A percentile compares a stretch with the other conserved stretches of the same genome.
Conservation (phyloP, 92 coral and sea anemone genomes). For the Paramuricea clavata region DNA sequence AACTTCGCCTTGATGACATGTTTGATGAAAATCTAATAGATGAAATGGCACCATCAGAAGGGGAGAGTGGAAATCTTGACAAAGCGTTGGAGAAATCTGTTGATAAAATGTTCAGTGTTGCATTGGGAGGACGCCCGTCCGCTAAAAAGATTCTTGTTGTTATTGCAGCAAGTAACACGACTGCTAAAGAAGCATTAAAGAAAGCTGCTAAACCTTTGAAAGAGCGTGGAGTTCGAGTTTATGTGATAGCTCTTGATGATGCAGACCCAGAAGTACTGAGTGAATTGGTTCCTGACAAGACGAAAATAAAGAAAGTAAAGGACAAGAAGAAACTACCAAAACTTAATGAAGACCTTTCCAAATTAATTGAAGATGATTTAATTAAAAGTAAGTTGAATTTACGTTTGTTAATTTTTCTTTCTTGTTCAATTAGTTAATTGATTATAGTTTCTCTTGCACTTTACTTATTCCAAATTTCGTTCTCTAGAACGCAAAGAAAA, state of each 20-base stretch:
- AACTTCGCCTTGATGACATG: not conserved
- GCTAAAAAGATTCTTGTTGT: conserved; percentile 90
- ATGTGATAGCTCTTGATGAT: conserved; percentile 65
- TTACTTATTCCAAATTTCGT: not conserved
- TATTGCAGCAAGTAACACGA: conserved; percentile 71
- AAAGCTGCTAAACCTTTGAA: conserved; percentile 69
- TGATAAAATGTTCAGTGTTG: conserved; percentile 63
- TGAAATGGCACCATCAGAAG: conserved; percentile 28
- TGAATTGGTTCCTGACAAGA: not conserved
- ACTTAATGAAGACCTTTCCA: conserved; percentile 10
- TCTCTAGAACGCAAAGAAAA: conserved; percentile 60
- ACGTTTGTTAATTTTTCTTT: not conserved
- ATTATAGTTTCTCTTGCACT: not conserved
- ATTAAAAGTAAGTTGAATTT: conserved; percentile 4
- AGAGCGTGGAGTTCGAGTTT: conserved; percentile 55
- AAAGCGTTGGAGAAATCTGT: conserved; percentile 71
- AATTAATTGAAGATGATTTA: not conserved
- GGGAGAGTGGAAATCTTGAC: conserved; percentile 70
- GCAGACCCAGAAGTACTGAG: conserved; percentile 53
- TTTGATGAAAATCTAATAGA: conserved; percentile 23
- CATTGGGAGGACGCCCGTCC: conserved; percentile 75
- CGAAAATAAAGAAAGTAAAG: not conserved
- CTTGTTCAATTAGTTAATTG: not conserved
- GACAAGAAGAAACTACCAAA: conserved; percentile 27
- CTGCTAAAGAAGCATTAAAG: conserved; percentile 63